Conservation (phyloP, 2,797 vertebrate species). For the Bothrops alternatus region DNA sequence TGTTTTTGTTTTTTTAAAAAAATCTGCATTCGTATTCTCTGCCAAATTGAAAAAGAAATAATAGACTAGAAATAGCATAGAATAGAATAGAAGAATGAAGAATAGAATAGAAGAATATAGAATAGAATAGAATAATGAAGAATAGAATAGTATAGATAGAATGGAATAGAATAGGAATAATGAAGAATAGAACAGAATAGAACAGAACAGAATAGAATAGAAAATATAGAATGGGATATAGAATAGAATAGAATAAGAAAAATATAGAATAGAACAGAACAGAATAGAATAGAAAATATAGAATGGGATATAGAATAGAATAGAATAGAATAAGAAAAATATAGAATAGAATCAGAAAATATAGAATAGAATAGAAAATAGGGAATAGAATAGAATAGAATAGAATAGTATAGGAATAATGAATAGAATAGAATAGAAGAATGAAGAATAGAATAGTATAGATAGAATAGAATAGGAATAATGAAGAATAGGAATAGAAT, state of each 20-base stretch:
- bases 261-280: too few species aligned
- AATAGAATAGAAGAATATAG: background rate
- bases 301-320: background rate
- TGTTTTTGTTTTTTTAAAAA: background rate
- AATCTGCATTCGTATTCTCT: background rate
- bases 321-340: background rate
- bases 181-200: too few species aligned
- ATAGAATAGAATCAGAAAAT: too few species aligned
- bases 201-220: background rate
- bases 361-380: too few species aligned
- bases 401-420: too few species aligned
- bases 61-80: background rate
- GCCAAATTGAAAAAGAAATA: too few species aligned
- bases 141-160: too few species aligned
- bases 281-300: too few species aligned
- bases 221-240: too few species aligned
- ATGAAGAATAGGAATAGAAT: background rate
- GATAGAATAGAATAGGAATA: too few species aligned
- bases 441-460: too few species aligned
- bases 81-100: background rate
- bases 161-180: background rate
- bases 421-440: too few species aligned
- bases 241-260: background rate
- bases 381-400: background rate
- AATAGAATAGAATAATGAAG: background rate